Percentiles rank a stretch among this genome's conserved stretches.
phyloP scores from a whole-genome alignment of 1,140 invertebrate species.

The Seison nebaliae region DNA sequence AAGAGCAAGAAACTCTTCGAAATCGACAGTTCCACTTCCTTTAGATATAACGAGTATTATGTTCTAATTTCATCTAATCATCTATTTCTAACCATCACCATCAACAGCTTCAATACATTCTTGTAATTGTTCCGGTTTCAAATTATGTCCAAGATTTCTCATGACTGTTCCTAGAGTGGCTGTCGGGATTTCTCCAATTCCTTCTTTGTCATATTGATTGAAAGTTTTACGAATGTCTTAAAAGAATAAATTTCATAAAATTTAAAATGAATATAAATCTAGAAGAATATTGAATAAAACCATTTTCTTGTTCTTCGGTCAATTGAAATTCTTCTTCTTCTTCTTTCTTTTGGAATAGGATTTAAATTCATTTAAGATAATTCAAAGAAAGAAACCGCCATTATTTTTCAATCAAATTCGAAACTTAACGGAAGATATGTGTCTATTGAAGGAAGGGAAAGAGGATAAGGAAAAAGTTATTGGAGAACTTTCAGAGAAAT shows the following conservation, averaged over 20 bases:
- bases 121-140: constrained; percentile 22
- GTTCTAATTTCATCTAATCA: constrained; percentile 8
- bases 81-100: constrained; percentile 20
- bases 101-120: constrained; percentile 25
- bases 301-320: constrained; percentile 2
- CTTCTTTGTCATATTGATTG: constrained; percentile 6
- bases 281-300: no score
- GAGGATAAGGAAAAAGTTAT: no score
- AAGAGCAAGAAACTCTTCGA: constrained; percentile 22
- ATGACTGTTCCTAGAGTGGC: constrained; percentile 15
- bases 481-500: no score
- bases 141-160: constrained; percentile 23
- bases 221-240: constrained; percentile 10
- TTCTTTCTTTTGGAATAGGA: no score
- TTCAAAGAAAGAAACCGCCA: no score
- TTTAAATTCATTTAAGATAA: no score
- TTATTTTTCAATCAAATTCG: no score
- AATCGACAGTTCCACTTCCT: constrained; percentile 9
- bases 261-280: no score
- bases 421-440: no score
- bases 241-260: no score
- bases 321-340: constrained; percentile 8
- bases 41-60: neutral
- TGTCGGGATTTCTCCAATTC: constrained; percentile 6
- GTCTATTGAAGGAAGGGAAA: no score